Base-by-base conservation (phyloP, 2,797 vertebrate species). In the Staurois parvus region DNA sequence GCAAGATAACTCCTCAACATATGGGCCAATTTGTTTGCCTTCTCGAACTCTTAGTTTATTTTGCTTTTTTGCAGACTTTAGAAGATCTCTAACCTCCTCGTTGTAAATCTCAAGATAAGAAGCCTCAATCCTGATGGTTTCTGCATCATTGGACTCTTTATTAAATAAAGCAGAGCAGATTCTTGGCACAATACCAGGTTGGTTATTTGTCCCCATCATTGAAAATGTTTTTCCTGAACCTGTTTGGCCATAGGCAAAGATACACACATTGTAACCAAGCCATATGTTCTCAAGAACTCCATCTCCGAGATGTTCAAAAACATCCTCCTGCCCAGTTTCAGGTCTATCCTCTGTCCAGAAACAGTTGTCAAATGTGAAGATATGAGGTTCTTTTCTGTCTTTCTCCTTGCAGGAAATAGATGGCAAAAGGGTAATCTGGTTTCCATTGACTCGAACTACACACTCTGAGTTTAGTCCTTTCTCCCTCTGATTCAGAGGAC, bases 201-300 rank as follows among this genome's bases (percentile, higher is more conserved):
- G 30, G 32, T 77, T 56, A 64, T 77, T 32, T 34, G 75, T 77
- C 30, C 75, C 75, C 75, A 77, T 77, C 75, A 77, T 77, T 34
- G 75, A 77, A 40, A 77, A 77, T 12, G 75, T 59, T 64, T 77
- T 77, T 19, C 75, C 75, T 77, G 75, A 77, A 9, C 75, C 48
- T 2, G 75, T 59, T 34, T 77, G 56, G 17, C 75, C 75, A 77
- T 64, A 77, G 1, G 75, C 56, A 34, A 77, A 59, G 52, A 59
- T 24, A 9, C 52, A 59, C 19, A 59, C 52, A 59, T 59, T 59
- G 21, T 24, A 59, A n/a, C 52, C 52, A 24, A 8, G 21, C 52
- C 52, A 59, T 7, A 59, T 59, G 52, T 59, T 59, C 19, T 59
- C 52, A 21, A 59, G 52, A 24, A 32, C 52, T 59, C 21, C 52